These are phyloP conservation scores for Arenaria interpres DNA, from an alignment of 2,113 vertebrate genomes.

Conservation along the genomic window DNA sequence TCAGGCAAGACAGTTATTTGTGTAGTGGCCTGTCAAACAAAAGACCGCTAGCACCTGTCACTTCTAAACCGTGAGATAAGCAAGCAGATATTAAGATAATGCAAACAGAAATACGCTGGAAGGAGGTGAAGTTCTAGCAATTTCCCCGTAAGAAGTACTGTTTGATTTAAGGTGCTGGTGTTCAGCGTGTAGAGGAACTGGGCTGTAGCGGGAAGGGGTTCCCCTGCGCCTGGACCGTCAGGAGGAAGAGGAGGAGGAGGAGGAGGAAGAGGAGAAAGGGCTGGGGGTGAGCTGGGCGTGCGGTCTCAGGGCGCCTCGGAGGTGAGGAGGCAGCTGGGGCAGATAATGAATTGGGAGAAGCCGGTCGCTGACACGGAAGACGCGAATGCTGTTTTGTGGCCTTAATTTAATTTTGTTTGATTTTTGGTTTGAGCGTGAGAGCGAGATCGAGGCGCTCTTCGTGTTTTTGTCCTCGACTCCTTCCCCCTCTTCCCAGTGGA, in stretches of 20 bases:
- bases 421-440: background rate
- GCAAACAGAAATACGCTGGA: slow-evolving; percentile 52
- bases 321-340: slow-evolving; percentile 7
- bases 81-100: slow-evolving; percentile 82
- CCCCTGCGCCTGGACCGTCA: background rate
- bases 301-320: background rate
- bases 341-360: background rate
- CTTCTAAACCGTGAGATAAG: slow-evolving; percentile 87
- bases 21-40: slow-evolving; percentile 91
- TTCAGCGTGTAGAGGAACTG: background rate
- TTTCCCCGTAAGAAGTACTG: background rate
- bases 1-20: slow-evolving; percentile 94
- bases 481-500: slow-evolving; percentile 15
- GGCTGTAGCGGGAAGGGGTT: background rate
- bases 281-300: background rate
- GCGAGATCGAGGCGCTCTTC: background rate
- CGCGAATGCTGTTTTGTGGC: background rate
- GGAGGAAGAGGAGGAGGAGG: background rate
- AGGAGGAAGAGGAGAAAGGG: background rate
- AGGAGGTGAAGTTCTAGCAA: slow-evolving; percentile 43
- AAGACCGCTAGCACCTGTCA: slow-evolving; percentile 95
- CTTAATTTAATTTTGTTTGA: background rate
- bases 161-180: background rate
- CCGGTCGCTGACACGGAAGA: background rate
- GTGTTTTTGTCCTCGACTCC: background rate